Percentiles rank a stretch among this genome's conserved stretches.
These are phyloP conservation scores for Tetrao urogallus DNA, from an alignment of 2,113 vertebrate genomes.

Conservation along the genomic window DNA sequence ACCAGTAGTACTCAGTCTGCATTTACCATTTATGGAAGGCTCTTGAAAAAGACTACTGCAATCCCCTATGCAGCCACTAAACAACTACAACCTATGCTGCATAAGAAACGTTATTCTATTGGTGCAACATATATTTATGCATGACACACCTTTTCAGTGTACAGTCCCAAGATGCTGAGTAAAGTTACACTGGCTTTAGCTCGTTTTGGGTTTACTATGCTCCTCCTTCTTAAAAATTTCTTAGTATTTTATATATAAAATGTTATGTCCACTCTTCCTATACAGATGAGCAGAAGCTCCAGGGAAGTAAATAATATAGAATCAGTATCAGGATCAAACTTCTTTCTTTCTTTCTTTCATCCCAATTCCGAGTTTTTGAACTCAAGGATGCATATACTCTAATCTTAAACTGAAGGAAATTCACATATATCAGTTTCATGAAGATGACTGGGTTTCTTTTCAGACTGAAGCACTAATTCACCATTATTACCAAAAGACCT, in stretches of 20 bases:
- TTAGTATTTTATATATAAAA: neutral
- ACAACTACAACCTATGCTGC: neutral
- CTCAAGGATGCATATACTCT: neutral
- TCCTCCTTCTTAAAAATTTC: neutral
- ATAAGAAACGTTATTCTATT: neutral
- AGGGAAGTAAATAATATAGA: neutral
- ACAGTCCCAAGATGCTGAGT: neutral
- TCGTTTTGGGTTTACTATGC: neutral
- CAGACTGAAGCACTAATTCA: neutral
- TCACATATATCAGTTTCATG: neutral
- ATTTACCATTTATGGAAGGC: neutral
- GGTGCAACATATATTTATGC: accelerated
- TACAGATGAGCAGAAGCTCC: neutral
- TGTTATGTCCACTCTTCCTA: neutral
- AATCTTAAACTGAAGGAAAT: neutral
- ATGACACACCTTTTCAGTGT: neutral
- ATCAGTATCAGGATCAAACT: neutral
- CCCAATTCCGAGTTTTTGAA: neutral
- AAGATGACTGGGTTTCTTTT: neutral
- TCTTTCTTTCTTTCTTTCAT: neutral
- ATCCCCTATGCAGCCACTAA: neutral
- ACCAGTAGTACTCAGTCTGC: neutral
- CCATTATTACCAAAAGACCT: neutral
- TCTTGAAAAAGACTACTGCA: neutral
- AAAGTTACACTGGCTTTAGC: neutral